A percentile compares a stretch with the other conserved stretches of the same genome.
Evolutionary conservation across 2,888 invertebrate species (phyloP).

Genomic region (Oscheius myriophilus): DNA sequence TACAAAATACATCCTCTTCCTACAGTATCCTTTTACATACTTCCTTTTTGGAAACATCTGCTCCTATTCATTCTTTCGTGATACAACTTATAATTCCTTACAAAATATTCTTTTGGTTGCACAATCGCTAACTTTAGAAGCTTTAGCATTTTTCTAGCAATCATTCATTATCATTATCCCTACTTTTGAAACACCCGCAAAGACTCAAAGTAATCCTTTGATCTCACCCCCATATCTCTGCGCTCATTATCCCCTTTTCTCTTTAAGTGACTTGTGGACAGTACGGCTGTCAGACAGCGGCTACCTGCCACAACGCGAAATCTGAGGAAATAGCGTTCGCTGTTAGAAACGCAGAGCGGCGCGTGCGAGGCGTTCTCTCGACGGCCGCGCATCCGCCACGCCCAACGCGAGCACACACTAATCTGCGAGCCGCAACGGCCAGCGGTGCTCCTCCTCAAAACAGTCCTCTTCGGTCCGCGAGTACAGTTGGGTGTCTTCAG

Average conservation of each 20-base stretch:
- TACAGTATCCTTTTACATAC: background rate
- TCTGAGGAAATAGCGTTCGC: slow-evolving; percentile 16
- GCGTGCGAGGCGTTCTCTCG: slow-evolving; percentile 21
- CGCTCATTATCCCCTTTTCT: no score
- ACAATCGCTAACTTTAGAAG: no score
- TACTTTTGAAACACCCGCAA: no score
- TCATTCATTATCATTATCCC: no score
- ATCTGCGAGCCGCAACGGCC: slow-evolving; percentile 25
- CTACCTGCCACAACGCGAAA: slow-evolving; percentile 18
- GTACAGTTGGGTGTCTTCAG: slow-evolving; percentile 8
- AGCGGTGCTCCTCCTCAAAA: slow-evolving; percentile 14
- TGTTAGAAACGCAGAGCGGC: slow-evolving; percentile 19
- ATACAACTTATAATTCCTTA: no score
- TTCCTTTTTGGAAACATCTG: no score
- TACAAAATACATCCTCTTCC: background rate
- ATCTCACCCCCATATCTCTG: no score
- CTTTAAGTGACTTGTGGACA: background rate
- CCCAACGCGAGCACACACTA: slow-evolving; percentile 27
- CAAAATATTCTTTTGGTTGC: no score
- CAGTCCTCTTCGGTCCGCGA: slow-evolving; percentile 1
- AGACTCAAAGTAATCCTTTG: no score
- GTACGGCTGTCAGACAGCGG: background rate
- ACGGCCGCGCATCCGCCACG: slow-evolving; percentile 21
- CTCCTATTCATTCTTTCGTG: no score
- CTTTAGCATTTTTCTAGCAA: no score